Evolutionary conservation across 2,113 vertebrate species (phyloP).

Genomic region (Paradisaea rubra): DNA sequence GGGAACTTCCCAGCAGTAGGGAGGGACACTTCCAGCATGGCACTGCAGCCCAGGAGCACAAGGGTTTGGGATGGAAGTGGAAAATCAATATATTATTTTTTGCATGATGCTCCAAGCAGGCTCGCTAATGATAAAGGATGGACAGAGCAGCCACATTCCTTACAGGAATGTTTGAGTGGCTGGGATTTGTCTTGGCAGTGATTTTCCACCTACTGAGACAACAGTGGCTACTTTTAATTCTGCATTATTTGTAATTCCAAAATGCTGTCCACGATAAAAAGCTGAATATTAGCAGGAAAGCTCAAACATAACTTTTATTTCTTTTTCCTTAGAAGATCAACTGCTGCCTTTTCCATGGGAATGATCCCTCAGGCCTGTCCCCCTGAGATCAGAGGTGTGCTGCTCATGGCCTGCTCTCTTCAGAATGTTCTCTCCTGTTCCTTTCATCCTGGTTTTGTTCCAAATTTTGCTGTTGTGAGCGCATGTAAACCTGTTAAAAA

Average conservation of each 20-base stretch:
- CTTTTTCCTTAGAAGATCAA: conserved; percentile 8
- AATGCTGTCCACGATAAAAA: neutral
- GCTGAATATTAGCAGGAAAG: neutral
- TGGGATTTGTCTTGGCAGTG: neutral
- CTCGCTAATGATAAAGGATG: too few species aligned
- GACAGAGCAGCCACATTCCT: neutral
- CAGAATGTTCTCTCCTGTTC: neutral
- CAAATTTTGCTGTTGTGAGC: neutral
- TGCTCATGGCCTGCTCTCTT: neutral
- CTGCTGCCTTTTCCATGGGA: conserved; percentile 23
- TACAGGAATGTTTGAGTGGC: neutral
- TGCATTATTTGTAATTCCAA: neutral
- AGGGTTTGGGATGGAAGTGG: neutral
- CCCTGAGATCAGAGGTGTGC: neutral
- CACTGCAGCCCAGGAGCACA: neutral
- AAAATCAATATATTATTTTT: neutral
- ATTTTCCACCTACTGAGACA: neutral
- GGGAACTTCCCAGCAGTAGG: neutral
- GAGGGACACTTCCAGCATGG: neutral
- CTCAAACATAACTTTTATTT: neutral
- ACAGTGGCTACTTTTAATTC: neutral
- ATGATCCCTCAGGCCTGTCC: neutral
- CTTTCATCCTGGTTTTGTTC: neutral
- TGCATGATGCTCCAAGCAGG: neutral
- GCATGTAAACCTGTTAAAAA: neutral